Base-by-base conservation (phyloP, 2,113 vertebrate species). In the Xenopus borealis region DNA sequence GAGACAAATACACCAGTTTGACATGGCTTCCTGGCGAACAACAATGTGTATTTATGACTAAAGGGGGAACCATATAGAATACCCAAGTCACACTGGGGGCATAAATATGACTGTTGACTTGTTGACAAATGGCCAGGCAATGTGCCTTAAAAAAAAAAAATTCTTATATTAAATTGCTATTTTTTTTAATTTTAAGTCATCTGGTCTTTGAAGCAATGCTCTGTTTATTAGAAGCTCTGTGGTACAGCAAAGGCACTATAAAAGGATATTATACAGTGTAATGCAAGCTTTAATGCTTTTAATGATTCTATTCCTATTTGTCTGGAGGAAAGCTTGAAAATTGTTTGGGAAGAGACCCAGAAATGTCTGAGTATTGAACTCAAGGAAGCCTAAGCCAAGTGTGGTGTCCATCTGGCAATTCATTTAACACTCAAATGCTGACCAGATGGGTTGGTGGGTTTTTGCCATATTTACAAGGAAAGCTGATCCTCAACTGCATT, bases 361-460 rank as follows among this genome's bases (percentile, higher is more conserved):
- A 78, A 87, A 82, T 78, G 67, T 84, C 81, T 82, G 68, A 20
- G 47, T 81, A n/a, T 80, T 82, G 46, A 65, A 33, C 78, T 85
- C 82, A 85, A 82, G 81, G 79, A 82, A 81, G 83, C 81, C 64
- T 62, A 66, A 81, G 62, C 85, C 86, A 87, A 90, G 86, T 84
- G 85, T 82, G 79, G 79, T 87, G 80, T 87, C 80, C 80, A 84
- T 78, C 78, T 83, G 85, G 70, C 71, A 83, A 83, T 83, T 81
- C 82, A 85, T 81, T 83, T 86, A 83, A 84, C 81, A 79, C 69
- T 85, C 78, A 83, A 87, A 86, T 80, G 70, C 81, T 90, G 85
- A 87, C 83, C 88, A 91, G 88, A 89, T 89, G 85, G 81, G 80
- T 88, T 87, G 78, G 86, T 85, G 66, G 78, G 72, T 83, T 84